Percentiles rank a stretch among this genome's conserved stretches.
These are phyloP conservation scores for Griposia aprilina DNA, from an alignment of 2,888 invertebrate species.

Conservation along the genomic window DNA sequence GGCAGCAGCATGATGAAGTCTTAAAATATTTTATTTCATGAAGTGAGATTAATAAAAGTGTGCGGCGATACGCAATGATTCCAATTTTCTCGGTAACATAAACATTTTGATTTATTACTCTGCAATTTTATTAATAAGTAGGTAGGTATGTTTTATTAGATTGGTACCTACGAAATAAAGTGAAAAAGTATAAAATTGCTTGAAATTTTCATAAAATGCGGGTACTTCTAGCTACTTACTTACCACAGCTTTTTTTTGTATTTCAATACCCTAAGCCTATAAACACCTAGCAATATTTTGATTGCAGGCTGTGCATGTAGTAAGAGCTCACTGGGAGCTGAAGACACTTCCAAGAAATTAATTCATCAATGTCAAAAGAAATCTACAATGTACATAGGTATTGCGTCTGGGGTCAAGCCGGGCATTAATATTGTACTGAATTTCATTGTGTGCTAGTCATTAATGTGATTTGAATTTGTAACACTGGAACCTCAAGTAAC, in stretches of 20 bases:
- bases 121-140: slow-evolving; percentile 39
- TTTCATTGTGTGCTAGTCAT: too few relatives aligned
- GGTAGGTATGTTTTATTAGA: slow-evolving; percentile 37
- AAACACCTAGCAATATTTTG: not conserved
- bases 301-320: not conserved
- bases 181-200: not conserved
- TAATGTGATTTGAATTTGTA: too few relatives aligned
- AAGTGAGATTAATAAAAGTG: slow-evolving; percentile 55
- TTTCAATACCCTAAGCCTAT: not conserved
- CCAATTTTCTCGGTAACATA: slow-evolving; percentile 76
- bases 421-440: too few relatives aligned
- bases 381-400: not conserved
- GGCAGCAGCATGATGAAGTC: slow-evolving; percentile 73
- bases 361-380: not conserved
- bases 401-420: not conserved
- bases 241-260: not conserved
- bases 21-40: slow-evolving; percentile 59
- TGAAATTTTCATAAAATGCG: not conserved
- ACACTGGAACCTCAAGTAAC: too few relatives aligned
- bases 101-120: slow-evolving; percentile 66
- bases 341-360: not conserved
- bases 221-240: not conserved
- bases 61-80: slow-evolving; percentile 76
- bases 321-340: too few relatives aligned
- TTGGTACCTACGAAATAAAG: slow-evolving; percentile 1